Base-by-base conservation (phyloP, 2,797 vertebrate genomes). In the Hirundo rustica region DNA sequence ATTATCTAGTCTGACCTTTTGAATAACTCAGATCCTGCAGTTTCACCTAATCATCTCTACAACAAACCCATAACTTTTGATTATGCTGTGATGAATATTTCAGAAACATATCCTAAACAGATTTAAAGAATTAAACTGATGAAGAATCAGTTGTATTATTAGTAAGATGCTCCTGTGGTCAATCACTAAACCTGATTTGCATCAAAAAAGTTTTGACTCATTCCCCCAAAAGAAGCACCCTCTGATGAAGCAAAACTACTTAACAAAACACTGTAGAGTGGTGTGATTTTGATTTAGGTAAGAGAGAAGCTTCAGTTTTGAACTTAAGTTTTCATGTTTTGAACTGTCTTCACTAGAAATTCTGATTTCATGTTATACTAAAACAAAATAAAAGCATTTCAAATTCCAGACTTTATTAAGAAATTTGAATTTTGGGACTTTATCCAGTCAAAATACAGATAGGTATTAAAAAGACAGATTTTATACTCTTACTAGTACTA, bases 1-100 rank as follows among this genome's bases (percentile, higher is more conserved):
- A 91, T 93, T 88, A 94, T 84, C 55, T 88, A 76, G 36, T 90
- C 51, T 91, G 89, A 89, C 93, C 91, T 96, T 94, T 80, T 66
- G 60, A 89, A 84, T 91, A 92, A 89, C 82, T 88, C 78, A 48
- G 36, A 92, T 72, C 30, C 60, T 90, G 79, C 60, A 78, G 79
- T 92, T 92, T 85, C 76, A 76, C 73, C 72, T 89, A 92, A 92
- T 95, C 60, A 71, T 89, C 42, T 53, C 40, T 79, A 36, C 30
- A 71, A 38, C 27, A 82, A 92, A 40, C 42, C 25, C 44, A 71
- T 92, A 86, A 88, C 22, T 94, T 94, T n/a, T 86, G 40, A 91
- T 88, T 94, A 72, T 14, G 9, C 27, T 67, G 12, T 66, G 73
- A 85, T 27, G 67, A 65, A 64, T 84, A 84, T 34, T 79, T 91